A percentile compares a stretch with the other conserved stretches of the same genome.
Evolutionary conservation across 2,113 vertebrate genomes (phyloP).

Genomic region (Chloebia gouldiae): DNA sequence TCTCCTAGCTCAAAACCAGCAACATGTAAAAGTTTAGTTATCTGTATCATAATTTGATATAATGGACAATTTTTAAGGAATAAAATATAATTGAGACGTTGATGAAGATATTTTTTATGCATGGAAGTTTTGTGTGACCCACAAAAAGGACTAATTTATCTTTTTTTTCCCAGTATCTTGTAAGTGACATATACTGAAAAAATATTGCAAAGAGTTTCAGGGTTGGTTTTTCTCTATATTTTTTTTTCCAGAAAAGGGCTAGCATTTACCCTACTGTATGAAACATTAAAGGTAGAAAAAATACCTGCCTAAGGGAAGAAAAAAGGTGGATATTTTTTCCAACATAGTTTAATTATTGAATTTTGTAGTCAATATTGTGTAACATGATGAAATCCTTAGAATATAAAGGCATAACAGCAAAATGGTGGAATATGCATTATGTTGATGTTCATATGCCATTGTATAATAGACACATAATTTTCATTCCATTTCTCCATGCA

Average conservation of each 20-base stretch:
- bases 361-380: background rate
- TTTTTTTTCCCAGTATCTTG: background rate
- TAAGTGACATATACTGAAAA: background rate
- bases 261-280: background rate
- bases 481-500: background rate
- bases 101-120: background rate
- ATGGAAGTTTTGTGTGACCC: background rate
- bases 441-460: background rate
- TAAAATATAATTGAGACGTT: background rate
- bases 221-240: fast-evolving
- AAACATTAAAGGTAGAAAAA: background rate
- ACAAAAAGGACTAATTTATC: background rate
- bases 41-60: background rate
- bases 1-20: background rate
- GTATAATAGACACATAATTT: background rate
- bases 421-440: background rate
- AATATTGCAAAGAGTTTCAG: background rate
- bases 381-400: background rate
- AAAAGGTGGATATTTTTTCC: too few species aligned
- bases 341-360: background rate
- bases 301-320: fast-evolving
- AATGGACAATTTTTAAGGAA: background rate
- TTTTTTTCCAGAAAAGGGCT: background rate
- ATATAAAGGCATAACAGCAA: background rate
- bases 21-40: background rate